Base-by-base conservation (phyloP, 2,113 vertebrate genomes). In the Pantherophis guttatus region DNA sequence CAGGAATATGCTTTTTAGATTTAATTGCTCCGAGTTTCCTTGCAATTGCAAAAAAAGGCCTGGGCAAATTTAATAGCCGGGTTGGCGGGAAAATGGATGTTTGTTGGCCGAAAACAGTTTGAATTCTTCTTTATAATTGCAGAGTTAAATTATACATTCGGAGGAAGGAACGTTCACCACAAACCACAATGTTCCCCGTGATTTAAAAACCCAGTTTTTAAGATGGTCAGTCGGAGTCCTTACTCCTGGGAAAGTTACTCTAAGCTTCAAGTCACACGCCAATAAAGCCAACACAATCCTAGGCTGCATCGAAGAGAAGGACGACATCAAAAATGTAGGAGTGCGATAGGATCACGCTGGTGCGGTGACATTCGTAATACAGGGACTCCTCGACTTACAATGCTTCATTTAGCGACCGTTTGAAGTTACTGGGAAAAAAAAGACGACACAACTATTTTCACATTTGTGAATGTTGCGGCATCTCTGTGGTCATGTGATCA, bases 401-500 rank as follows among this genome's bases (percentile, higher is more conserved):
- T 26, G 1, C 10, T 65, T 65, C 26, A 12, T 70, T 70, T n/a
- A 70, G 62, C 7, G 62, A 70, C 26, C 0, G 12, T 50, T 50
- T 3, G 6, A 5, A n/a, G 3, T 70, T 70, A n/a, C 44, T 48
- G 44, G 44, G 39, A 3, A 4, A 48, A 48, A 48, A 48, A 48
- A 48, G 2, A 3, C 44, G 44, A 48, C 44, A 4, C 44, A 48
- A 48, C 12, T 70, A 57, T 19, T n/a, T n/a, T n/a, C 62, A 15
- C 62, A 0, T 4, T 65, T 65, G 5, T 29, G 5, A 70, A 12
- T 26, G 62, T n/a, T 15, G 62, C 26, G n/a, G 29, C 5, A 5
- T 70, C 12, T 11, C 3, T 12, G 1, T 0, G 29, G 12, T n/a
- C 5, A 15, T 0, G 29, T 70, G 11, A 6, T n/a, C 26, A n/a